phyloP scores from a whole-genome alignment of 2,797 vertebrate species.

The Bucorvus abyssinicus region DNA sequence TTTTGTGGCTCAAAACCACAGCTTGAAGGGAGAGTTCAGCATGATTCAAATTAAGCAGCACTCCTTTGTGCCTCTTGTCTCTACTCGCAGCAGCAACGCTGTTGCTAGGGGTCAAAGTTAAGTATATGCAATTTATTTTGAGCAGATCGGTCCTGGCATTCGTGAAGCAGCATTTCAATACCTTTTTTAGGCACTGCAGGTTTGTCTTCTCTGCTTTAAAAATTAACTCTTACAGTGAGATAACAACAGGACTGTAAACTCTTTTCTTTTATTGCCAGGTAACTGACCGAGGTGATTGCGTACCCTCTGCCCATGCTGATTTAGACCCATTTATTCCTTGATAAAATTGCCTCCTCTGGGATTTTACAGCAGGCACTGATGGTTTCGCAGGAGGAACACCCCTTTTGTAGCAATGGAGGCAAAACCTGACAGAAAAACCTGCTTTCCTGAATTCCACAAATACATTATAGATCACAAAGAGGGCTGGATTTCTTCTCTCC shows the following conservation, averaged over 20 bases:
- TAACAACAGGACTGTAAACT: neutral
- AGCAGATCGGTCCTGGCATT: neutral
- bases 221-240: neutral
- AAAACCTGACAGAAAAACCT: neutral
- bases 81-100: neutral
- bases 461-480: neutral
- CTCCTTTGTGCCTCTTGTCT: neutral
- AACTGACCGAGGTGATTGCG: neutral
- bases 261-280: neutral
- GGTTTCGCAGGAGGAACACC: neutral
- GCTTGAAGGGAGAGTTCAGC: neutral
- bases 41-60: neutral
- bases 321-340: neutral
- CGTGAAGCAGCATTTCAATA: neutral
- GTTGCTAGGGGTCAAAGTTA: neutral
- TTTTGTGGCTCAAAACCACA: neutral
- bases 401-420: neutral
- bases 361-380: neutral
- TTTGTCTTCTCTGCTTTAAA: neutral
- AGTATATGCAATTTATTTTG: neutral
- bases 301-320: neutral
- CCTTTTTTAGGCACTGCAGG: neutral
- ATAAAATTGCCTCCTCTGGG: neutral
- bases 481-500: neutral
- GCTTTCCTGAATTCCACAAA: neutral